These are phyloP conservation scores for Frankliniella fusca DNA, from an alignment of 2,888 invertebrate species.

Conservation along the genomic window DNA sequence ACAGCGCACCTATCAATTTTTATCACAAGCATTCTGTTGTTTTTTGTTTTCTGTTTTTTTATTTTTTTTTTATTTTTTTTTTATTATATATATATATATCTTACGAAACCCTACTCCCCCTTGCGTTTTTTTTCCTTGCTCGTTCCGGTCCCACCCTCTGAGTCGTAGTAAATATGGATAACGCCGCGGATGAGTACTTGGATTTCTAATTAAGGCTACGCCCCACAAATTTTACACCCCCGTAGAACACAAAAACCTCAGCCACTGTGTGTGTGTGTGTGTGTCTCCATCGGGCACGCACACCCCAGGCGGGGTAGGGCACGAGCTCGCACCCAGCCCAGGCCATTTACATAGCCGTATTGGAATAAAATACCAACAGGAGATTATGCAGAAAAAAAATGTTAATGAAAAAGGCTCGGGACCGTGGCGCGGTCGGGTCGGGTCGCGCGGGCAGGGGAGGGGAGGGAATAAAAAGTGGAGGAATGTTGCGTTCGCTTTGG, in stretches of 20 bases:
- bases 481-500: conserved; percentile 4
- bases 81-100: too few relatives aligned
- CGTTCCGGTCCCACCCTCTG: not conserved
- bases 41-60: too few relatives aligned
- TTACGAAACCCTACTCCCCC: too few relatives aligned
- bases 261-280: not conserved
- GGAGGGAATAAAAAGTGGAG: conserved; percentile 1
- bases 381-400: conserved; percentile 24
- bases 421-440: not conserved
- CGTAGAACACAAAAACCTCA: conserved; percentile 19
- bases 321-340: not conserved
- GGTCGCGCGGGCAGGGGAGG: not conserved
- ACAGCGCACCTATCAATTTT: not conserved
- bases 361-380: conserved; percentile 25
- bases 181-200: not conserved
- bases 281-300: not conserved
- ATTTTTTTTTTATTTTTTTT: too few relatives aligned
- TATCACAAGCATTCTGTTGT: not conserved
- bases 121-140: not conserved
- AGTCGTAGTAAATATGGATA: not conserved
- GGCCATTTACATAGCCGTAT: conserved; percentile 19
- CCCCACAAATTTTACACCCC: conserved; percentile 14
- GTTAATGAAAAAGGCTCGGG: conserved; percentile 7
- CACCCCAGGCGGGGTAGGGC: not conserved
- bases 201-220: conserved; percentile 21